Evolutionary conservation across 2,113 vertebrate genomes (phyloP).

Genomic region (Tonatia bakeri): DNA sequence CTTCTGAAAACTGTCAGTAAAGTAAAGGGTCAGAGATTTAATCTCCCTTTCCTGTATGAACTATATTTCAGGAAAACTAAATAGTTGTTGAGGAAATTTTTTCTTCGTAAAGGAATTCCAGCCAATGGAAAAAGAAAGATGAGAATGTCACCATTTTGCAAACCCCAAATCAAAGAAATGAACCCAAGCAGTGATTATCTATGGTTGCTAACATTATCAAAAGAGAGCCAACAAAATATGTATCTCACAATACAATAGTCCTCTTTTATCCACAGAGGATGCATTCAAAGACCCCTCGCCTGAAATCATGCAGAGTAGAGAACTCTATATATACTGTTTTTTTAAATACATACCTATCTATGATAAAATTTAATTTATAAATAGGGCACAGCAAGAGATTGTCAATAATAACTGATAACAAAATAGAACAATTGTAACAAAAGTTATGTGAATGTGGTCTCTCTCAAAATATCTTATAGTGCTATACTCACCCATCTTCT

Average conservation of each 20-base stretch:
- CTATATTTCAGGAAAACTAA: constrained; percentile 8
- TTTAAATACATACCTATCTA: not conserved
- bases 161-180: not conserved
- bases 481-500: not conserved
- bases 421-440: not conserved
- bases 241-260: not conserved
- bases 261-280: not conserved
- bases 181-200: not conserved
- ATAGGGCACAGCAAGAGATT: not conserved
- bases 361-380: not conserved
- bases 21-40: not conserved
- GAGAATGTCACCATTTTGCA: not conserved
- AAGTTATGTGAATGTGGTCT: not conserved
- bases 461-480: not conserved
- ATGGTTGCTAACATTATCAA: not conserved
- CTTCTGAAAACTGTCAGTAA: not conserved
- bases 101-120: not conserved
- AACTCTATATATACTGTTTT: not conserved
- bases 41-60: not conserved
- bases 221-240: not conserved
- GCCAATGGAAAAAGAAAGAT: not conserved
- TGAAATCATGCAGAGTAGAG: not conserved
- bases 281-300: not conserved
- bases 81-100: not conserved
- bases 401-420: not conserved